Percentiles rank a stretch among this genome's conserved stretches.
phyloP scores from a whole-genome alignment of 2,888 invertebrate species.

The Pardosa pseudoannulata region DNA sequence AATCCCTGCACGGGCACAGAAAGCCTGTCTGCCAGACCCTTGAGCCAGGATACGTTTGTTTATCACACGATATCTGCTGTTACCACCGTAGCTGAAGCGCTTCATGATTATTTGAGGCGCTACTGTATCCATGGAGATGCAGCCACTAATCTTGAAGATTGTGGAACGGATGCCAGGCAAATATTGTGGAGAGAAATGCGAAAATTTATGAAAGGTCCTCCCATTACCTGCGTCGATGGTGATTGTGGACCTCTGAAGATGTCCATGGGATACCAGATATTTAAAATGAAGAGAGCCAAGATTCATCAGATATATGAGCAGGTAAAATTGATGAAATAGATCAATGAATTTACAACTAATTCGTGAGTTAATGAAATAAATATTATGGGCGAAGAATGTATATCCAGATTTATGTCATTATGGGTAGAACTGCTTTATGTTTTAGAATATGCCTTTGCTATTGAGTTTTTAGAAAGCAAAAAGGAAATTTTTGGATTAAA shows the following conservation, averaged over 20 bases:
- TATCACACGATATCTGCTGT: conserved; percentile 77
- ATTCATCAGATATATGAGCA: conserved; percentile 56
- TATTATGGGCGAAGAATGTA: too few species aligned
- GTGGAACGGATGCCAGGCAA: conserved; percentile 44
- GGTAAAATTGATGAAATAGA: too few species aligned
- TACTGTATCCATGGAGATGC: conserved; percentile 75
- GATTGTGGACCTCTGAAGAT: conserved; percentile 55
- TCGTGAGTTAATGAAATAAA: too few species aligned
- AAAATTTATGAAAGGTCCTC: conserved; percentile 40
- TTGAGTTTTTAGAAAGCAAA: too few species aligned
- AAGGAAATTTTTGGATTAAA: too few species aligned
- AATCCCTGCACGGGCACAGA: conserved; percentile 76
- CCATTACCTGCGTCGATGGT: conserved; percentile 16
- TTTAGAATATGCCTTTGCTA: too few species aligned
- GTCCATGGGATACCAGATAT: conserved; percentile 61
- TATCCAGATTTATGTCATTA: too few species aligned
- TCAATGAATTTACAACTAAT: too few species aligned
- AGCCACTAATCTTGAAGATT: conserved; percentile 57
- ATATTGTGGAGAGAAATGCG: conserved; percentile 51
- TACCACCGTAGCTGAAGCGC: conserved; percentile 77
- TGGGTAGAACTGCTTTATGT: too few species aligned
- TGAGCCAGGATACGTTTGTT: conserved; percentile 76
- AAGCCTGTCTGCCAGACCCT: conserved; percentile 73
- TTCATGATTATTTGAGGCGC: conserved; percentile 75
- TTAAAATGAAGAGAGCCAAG: conserved; percentile 40